Conservation (phyloP, 2,888 invertebrate genomes). For the Drosophila nr. perissopoda region DNA sequence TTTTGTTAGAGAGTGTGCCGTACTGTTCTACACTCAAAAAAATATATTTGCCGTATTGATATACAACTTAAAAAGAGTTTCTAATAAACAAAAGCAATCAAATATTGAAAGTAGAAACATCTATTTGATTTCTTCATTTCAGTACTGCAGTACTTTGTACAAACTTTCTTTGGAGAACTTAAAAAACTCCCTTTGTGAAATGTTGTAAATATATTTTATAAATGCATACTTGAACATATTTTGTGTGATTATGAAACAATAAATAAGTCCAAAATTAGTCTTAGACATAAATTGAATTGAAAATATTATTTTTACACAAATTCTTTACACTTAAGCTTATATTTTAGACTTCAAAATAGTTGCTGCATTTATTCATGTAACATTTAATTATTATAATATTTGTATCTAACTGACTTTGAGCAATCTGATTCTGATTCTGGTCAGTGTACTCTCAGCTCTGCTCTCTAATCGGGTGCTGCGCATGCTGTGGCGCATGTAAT, state of each 20-base stretch:
- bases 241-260: background rate
- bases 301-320: background rate
- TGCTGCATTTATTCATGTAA: background rate
- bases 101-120: background rate
- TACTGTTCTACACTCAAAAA: conserved; percentile 1
- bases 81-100: background rate
- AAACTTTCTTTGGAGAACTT: background rate
- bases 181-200: background rate
- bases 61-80: background rate
- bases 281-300: background rate
- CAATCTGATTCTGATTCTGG: background rate
- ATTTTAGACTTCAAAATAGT: background rate
- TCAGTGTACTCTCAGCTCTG: background rate
- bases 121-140: background rate
- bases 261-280: background rate
- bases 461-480: conserved; percentile 23
- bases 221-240: background rate
- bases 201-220: background rate
- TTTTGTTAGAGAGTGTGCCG: conserved; percentile 4
- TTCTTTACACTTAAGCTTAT: background rate
- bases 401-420: background rate
- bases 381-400: background rate
- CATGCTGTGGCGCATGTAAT: conserved; percentile 46
- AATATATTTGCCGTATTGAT: background rate
- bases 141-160: background rate